Base-by-base conservation (phyloP, 2,888 invertebrate genomes). In the Hydrotaea cyrtoneurina region DNA sequence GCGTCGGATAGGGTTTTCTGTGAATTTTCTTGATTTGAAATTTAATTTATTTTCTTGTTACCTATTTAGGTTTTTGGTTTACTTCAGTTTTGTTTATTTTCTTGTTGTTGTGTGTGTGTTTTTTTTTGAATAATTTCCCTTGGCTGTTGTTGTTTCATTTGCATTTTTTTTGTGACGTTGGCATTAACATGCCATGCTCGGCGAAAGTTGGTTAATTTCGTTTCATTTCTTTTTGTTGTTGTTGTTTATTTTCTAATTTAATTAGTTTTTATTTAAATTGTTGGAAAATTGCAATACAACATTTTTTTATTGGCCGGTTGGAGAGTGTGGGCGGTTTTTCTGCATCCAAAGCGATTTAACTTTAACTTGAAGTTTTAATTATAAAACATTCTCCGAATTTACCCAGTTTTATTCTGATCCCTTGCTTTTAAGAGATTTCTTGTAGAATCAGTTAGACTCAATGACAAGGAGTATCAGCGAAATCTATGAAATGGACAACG, bases 11-110 rank as follows among this genome's bases (percentile, higher is more conserved):
- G 31, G 62, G 62, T 17, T 46, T 57, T 73, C 62, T 62, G 43
- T 43, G 8, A 57, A 59, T 64, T 75, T 53, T 62, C 31, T 80
- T 31, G 55, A 55, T 66, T 66, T 13, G 21, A 76, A 80, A 64
- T 78, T 75, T 72, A 75, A 80, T 80, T 83, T 80, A 75, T 84
- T 84, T 80, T 84, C 83, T 78, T 77, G 73, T 80, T 83, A 79
- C 72, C 79, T 79, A 79, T 80, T 83, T 83, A 75, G 59, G 59
- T 71, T 71, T 71, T 23, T 53, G 59, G 74, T 46, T 77, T 55
- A 17, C 55, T 75, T 31, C 31, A 39, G 7, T 39, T 39, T 10
- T 8, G 39, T 39, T 75, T 71, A 39, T 53, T 64, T 15, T 46
- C 55, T 77, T 50, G 36, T 76, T 31, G 31, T 31, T 31, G 31